Evolutionary conservation across 1,140 invertebrate genomes (phyloP).

Genomic region (Anagrus nilaparvatae): DNA sequence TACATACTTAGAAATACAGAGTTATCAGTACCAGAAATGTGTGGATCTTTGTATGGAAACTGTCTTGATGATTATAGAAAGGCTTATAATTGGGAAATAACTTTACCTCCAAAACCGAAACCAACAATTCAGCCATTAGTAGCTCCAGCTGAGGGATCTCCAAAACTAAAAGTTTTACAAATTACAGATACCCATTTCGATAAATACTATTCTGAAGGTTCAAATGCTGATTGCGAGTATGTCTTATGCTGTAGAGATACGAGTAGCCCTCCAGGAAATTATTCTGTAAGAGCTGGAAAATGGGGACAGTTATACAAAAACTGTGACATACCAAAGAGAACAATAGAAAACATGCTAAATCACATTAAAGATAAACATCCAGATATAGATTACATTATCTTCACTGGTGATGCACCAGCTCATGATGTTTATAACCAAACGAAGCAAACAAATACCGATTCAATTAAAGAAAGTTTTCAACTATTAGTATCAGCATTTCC

Average conservation of each 20-base stretch:
- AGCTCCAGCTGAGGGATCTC: conserved; percentile 60
- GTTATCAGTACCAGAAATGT: too few relatives aligned
- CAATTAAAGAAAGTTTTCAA: conserved; percentile 71
- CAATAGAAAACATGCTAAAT: conserved; percentile 80
- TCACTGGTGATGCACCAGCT: conserved; percentile 96
- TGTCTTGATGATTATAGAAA: too few relatives aligned
- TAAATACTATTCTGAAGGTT: conserved; percentile 80
- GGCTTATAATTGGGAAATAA: conserved; percentile 84
- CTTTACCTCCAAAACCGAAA: conserved; percentile 76
- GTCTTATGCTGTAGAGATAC: conserved; percentile 78
- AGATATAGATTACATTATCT: conserved; percentile 96
- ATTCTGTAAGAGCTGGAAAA: conserved; percentile 68
- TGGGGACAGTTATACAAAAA: conserved; percentile 94
- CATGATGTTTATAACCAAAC: conserved; percentile 98
- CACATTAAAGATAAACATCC: conserved; percentile 77
- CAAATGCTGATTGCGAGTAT: conserved; percentile 81
- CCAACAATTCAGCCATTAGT: conserved; percentile 50
- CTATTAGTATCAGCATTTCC: conserved; percentile 83
- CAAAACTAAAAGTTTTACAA: conserved; percentile 84
- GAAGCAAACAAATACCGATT: conserved; percentile 72
- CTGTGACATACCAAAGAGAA: conserved; percentile 81
- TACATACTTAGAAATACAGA: too few relatives aligned
- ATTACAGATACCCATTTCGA: conserved; percentile 91
- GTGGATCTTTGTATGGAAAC: too few relatives aligned
- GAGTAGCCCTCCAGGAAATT: conserved; percentile 58